These are phyloP conservation scores for Lasiommata megera DNA, from an alignment of 2,888 invertebrate genomes.

Conservation along the genomic window DNA sequence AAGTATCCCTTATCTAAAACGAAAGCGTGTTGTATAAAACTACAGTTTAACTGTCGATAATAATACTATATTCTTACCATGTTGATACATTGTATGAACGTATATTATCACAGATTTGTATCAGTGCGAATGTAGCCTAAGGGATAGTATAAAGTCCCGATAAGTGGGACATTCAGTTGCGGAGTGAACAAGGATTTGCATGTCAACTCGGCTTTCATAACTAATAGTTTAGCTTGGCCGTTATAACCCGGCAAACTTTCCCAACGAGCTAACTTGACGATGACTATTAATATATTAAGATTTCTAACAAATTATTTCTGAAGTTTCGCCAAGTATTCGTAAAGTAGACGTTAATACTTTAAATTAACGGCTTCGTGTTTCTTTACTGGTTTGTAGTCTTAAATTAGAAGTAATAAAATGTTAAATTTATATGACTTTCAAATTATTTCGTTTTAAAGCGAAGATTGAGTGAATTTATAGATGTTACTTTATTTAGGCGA, in stretches of 20 bases:
- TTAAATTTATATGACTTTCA: slow-evolving; percentile 1
- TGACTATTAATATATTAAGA: slow-evolving; percentile 61
- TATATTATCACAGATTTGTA: slow-evolving; percentile 9
- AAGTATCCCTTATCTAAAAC: no score
- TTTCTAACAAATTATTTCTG: slow-evolving; percentile 54
- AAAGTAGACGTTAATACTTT: slow-evolving; percentile 34
- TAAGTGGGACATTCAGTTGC: slow-evolving; percentile 33
- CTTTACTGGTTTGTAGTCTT: slow-evolving; percentile 12
- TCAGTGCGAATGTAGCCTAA: slow-evolving; percentile 15
- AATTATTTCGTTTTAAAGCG: neutral
- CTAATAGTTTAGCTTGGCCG: slow-evolving; percentile 64
- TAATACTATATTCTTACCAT: neutral
- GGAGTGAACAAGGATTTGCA: slow-evolving; percentile 65
- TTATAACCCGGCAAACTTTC: slow-evolving; percentile 60
- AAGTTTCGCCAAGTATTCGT: slow-evolving; percentile 47
- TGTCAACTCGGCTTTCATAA: slow-evolving; percentile 73
- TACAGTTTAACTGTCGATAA: neutral
- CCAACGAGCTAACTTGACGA: slow-evolving; percentile 59
- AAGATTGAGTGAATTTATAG: neutral
- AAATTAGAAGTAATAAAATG: slow-evolving; percentile 11
- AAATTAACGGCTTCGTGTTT: slow-evolving; percentile 25
- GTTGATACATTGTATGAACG: neutral
- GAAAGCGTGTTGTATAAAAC: neutral
- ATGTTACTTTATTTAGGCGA: no score
- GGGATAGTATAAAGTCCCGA: slow-evolving; percentile 26